These are phyloP conservation scores for Andrena minutula DNA, from an alignment of 2,888 invertebrate genomes.

Conservation along the genomic window DNA sequence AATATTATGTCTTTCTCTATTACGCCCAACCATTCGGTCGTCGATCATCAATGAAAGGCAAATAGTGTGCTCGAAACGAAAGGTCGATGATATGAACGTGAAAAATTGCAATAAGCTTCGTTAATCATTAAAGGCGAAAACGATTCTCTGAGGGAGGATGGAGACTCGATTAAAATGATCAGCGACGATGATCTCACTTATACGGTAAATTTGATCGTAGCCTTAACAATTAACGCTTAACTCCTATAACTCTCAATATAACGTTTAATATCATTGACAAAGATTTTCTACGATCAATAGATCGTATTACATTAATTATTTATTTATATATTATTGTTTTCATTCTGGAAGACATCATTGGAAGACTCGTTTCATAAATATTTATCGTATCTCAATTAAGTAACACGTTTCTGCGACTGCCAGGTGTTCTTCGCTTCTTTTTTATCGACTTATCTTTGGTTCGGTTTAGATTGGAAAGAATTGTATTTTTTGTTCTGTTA, in stretches of 20 bases:
- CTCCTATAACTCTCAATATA: constrained; percentile 69
- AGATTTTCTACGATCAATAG: constrained; percentile 65
- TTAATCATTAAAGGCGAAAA: constrained; percentile 7
- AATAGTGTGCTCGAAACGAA: constrained; percentile 7
- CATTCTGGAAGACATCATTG: constrained; percentile 80
- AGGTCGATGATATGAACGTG: background rate
- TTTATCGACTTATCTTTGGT: background rate
- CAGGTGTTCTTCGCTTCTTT: constrained; percentile 28
- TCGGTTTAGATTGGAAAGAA: background rate
- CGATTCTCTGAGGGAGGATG: constrained; percentile 17
- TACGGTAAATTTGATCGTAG: constrained; percentile 59
- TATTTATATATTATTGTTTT: constrained; percentile 41
- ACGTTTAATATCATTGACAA: constrained; percentile 72
- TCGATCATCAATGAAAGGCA: constrained; percentile 25
- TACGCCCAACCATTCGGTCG: constrained; percentile 22
- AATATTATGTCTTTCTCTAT: constrained; percentile 8
- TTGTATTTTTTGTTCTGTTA: background rate
- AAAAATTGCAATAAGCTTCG: constrained; percentile 19
- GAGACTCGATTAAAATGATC: constrained; percentile 26
- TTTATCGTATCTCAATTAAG: constrained; percentile 62
- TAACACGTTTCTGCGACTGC: constrained; percentile 52
- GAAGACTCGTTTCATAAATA: constrained; percentile 78
- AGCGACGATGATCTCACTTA: constrained; percentile 54
- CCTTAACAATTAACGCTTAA: constrained; percentile 72
- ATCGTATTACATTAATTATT: constrained; percentile 64